Evolutionary conservation across 2,797 vertebrate genomes (phyloP), one percentile per base, ranked within the genome.

Genomic region (Poecilia velifera): DNA sequence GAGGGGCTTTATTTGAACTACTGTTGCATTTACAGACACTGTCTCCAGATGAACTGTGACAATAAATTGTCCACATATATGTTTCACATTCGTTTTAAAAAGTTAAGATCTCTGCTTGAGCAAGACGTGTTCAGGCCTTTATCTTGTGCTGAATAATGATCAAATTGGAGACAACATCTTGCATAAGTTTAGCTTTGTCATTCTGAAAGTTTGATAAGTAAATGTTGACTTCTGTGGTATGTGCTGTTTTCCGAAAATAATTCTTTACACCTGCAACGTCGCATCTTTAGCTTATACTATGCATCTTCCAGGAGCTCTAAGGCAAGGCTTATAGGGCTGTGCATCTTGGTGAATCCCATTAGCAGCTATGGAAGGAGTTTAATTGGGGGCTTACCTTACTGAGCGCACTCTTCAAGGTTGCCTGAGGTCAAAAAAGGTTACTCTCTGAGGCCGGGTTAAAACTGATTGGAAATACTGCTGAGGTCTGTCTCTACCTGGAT

Each of bases 261-360:
- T 47, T 62, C 36, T n/a, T 59, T 6, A 49, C 34, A 34, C 22
- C 46, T 62, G 16, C n/a, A 49, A 47, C 55, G 1, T 73, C 10
- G 47, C 55, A 66, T 45, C 49, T 81, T 10, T 39, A 45, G 4
- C 55, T 34, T 34, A 43, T 36, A 77, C 18, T 3, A 74, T 70
- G 74, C 55, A 78, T n/a, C 81, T 86, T 64, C 57, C 47, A 16
- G 47, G 45, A 81, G 80, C 6, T 3, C 82, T 77, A 79, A 77
- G 80, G 87, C 68, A 20, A 86, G 84, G 91, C 92, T 92, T 92
- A 91, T 80, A 39, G 72, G 13, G 72, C 81, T 70, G 76, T 76
- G 82, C 77, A 89, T 45, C 74, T 87, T 85, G 86, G 82, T 7
- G 92, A 93, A 94, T 93, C 92, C 91, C 89, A 92, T 95, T 94